These are phyloP conservation scores for Unio pictorum DNA, from an alignment of 2,888 invertebrate species.

Conservation along the genomic window DNA sequence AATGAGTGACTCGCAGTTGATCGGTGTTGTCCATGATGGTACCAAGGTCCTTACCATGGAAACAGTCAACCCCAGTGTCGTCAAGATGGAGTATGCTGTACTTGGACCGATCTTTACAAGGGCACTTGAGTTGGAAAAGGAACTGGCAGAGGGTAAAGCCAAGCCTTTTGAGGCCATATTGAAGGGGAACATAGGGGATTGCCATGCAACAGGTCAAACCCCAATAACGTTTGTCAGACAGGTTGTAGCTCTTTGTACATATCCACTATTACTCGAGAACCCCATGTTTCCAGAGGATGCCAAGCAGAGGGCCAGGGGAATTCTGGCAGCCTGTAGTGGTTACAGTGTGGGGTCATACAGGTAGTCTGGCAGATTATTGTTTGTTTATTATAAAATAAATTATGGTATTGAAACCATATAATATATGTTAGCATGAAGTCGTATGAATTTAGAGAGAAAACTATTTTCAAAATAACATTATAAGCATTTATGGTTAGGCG, in stretches of 20 bases:
- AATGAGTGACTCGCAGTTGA: too few relatives aligned
- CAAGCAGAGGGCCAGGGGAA: conserved; percentile 79
- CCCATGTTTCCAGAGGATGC: conserved; percentile 86
- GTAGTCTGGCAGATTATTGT: background rate
- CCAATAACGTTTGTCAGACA: conserved; percentile 98
- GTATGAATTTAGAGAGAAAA: too few relatives aligned
- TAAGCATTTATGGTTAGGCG: too few relatives aligned
- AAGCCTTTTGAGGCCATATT: conserved; percentile 93
- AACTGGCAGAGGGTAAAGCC: conserved; percentile 73
- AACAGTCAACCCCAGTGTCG: conserved; percentile 90
- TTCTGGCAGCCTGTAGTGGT: conserved; percentile 83
- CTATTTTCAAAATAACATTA: too few relatives aligned
- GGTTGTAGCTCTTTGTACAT: conserved; percentile 84
- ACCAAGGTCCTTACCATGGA: conserved; percentile 74
- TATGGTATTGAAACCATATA: too few relatives aligned
- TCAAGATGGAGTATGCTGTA: conserved; percentile 96
- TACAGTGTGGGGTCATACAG: conserved; percentile 78
- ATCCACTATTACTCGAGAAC: conserved; percentile 80
- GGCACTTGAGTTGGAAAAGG: conserved; percentile 93
- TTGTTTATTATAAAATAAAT: too few relatives aligned
- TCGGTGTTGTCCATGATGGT: conserved; percentile 2
- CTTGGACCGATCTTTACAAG: conserved; percentile 94
- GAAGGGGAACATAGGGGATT: conserved; percentile 95
- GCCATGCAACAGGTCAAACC: conserved; percentile 96
- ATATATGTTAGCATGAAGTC: too few relatives aligned